Evolutionary conservation across 1,140 invertebrate genomes (phyloP).

Genomic region (Sipha flava): DNA sequence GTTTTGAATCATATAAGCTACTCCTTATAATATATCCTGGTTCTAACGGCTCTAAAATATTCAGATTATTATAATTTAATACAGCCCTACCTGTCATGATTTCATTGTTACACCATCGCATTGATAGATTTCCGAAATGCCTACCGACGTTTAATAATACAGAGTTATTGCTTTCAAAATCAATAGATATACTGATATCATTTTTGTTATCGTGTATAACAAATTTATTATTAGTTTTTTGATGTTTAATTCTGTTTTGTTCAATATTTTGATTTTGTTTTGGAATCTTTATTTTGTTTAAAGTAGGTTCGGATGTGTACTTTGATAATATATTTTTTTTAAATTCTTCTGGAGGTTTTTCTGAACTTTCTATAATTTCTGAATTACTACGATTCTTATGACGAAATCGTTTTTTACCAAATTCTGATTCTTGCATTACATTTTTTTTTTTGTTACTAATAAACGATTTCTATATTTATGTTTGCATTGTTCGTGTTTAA

Average conservation of each 20-base stretch:
- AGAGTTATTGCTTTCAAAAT: constrained; percentile 4
- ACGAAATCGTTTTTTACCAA: background rate
- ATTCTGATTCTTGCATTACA: background rate
- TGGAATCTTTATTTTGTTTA: background rate
- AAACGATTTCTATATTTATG: background rate
- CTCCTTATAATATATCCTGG: background rate
- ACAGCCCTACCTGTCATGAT: background rate
- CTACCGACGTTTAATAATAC: constrained; percentile 13
- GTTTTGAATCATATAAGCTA: background rate
- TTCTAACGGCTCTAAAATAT: constrained; percentile 8
- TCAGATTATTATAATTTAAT: background rate
- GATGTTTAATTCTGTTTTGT: background rate
- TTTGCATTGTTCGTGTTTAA: background rate
- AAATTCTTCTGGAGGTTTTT: background rate
- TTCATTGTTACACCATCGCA: constrained; percentile 21
- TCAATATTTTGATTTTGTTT: background rate
- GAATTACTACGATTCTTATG: background rate
- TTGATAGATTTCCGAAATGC: constrained; percentile 2
- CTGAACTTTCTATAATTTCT: background rate
- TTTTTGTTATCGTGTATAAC: constrained; percentile 15
- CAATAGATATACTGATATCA: background rate
- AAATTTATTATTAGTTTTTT: background rate
- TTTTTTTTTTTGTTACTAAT: background rate
- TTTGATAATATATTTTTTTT: background rate
- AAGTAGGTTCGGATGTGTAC: background rate